Evolutionary conservation across 1,140 invertebrate species (phyloP), one percentile per base, ranked within the genome.

Genomic region (Bombus haemorrhoidalis): DNA sequence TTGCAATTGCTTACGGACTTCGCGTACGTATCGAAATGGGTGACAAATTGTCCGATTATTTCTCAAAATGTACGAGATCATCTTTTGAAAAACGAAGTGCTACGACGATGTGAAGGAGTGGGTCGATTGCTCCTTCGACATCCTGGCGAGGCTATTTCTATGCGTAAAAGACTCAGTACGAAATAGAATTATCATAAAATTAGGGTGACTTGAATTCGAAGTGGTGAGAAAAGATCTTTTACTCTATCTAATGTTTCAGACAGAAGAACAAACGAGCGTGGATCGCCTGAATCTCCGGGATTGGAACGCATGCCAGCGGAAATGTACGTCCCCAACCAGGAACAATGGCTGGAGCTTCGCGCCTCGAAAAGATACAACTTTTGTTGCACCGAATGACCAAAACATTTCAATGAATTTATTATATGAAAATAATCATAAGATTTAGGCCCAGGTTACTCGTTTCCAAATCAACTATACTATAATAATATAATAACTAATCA

Each of bases 291-390:
- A 85, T 94, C 93, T 13, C 83, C 91, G 3, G 91, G 93, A n/a
- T 62, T 94, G 74, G 95, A 96, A 53, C 93, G 96, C 87, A 96
- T 98, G 96, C 98, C 97, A 1, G 97, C 97, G 1, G 98, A 98
- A 94, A 98, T 98, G 98, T 98, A 98, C 91, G 97, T 98, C 2
- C 97, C 98, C 0, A 98, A 98, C 94, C 98, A 98, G 94, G 97
- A 98, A 93, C 97, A 98, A 89, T 98, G 98, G 98, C 95, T 98
- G 8, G 97, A 97, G 84, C 93, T 98, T 37, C 96, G 97, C 25
- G 97, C 97, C 13, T 94, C 94, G 62, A 96, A 96, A 84, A 62
- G 79, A 75, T 92, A 87, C 37, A 91, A 88, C 74, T 93, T 94
- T 64, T 93, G 92, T n/a, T 92, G 92, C 72, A 91, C 73, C 2